These are phyloP conservation scores for Aleiodes sp. DNA, from an alignment of 1,140 invertebrate species.

Conservation along the genomic window DNA sequence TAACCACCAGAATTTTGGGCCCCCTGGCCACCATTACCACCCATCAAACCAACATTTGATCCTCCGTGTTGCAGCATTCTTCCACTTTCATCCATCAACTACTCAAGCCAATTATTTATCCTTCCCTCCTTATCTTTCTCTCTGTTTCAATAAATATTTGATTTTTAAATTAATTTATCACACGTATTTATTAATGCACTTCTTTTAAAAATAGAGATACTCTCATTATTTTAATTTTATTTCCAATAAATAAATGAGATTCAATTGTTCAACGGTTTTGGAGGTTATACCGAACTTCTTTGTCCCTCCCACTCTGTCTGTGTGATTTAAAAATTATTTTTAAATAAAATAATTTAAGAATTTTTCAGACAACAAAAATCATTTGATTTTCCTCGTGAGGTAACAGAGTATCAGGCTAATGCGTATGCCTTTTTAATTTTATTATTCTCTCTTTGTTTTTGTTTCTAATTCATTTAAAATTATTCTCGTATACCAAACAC, in stretches of 20 bases:
- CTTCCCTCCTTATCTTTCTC: background rate
- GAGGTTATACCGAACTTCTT: background rate
- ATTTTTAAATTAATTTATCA: too few species aligned
- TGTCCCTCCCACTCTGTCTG: background rate
- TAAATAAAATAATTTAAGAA: too few species aligned
- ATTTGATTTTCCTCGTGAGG: slow-evolving; percentile 11
- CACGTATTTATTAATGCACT: too few species aligned
- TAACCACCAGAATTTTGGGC: slow-evolving; percentile 69
- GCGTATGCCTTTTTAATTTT: slow-evolving; percentile 39
- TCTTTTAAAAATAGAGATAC: background rate
- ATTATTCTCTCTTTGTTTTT: background rate
- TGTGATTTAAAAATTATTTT: too few species aligned
- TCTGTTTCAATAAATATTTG: background rate
- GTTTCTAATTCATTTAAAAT: background rate
- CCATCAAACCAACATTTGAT: slow-evolving; percentile 73
- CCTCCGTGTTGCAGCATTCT: slow-evolving; percentile 84
- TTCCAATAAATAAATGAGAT: background rate
- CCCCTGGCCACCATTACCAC: slow-evolving; percentile 70
- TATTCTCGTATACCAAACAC: slow-evolving; percentile 29
- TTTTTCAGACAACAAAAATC: too few species aligned
- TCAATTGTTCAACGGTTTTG: background rate
- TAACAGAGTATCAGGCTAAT: slow-evolving; percentile 25
- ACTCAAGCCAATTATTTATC: slow-evolving; percentile 15
- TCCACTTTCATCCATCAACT: slow-evolving; percentile 76
- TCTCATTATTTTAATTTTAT: background rate